Evolutionary conservation across 2,888 invertebrate species (phyloP).

Genomic region (Callimorpha dominula): DNA sequence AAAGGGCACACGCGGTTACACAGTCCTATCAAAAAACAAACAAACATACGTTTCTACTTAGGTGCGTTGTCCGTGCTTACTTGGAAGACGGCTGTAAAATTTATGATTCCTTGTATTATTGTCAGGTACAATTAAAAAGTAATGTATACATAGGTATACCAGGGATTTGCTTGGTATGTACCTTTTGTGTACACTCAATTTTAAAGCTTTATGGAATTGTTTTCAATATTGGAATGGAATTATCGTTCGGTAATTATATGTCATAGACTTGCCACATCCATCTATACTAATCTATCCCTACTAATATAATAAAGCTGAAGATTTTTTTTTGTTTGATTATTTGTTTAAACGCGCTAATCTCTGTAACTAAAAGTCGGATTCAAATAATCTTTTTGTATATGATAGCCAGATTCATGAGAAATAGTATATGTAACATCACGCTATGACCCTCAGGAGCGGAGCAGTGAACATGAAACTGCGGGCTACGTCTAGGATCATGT

Average conservation of each 20-base stretch:
- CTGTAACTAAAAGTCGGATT: too few species aligned
- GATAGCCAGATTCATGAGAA: too few species aligned
- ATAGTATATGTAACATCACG: too few species aligned
- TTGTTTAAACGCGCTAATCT: too few species aligned
- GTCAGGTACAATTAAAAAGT: slow-evolving; percentile 54
- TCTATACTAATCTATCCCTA: too few species aligned
- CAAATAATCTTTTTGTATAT: too few species aligned
- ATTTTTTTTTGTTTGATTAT: too few species aligned
- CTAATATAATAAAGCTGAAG: too few species aligned
- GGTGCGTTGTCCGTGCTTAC: slow-evolving; percentile 75
- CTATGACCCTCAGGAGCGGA: too few species aligned
- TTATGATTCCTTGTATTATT: slow-evolving; percentile 83
- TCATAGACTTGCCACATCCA: too few species aligned
- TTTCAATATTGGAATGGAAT: not conserved
- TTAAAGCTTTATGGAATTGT: not conserved
- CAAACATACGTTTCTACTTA: slow-evolving; percentile 83
- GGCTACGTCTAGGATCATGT: too few species aligned
- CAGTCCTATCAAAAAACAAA: slow-evolving; percentile 85
- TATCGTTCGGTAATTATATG: not conserved
- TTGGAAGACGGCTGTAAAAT: slow-evolving; percentile 81
- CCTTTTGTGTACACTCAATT: slow-evolving; percentile 14
- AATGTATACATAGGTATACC: slow-evolving; percentile 39
- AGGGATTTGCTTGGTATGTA: slow-evolving; percentile 14
- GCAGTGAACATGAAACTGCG: too few species aligned
- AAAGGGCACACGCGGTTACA: slow-evolving; percentile 81